Percentiles rank a stretch among this genome's conserved stretches.
These are phyloP conservation scores for Abscondita cerata DNA, from an alignment of 2,888 invertebrate genomes.

Conservation along the genomic window DNA sequence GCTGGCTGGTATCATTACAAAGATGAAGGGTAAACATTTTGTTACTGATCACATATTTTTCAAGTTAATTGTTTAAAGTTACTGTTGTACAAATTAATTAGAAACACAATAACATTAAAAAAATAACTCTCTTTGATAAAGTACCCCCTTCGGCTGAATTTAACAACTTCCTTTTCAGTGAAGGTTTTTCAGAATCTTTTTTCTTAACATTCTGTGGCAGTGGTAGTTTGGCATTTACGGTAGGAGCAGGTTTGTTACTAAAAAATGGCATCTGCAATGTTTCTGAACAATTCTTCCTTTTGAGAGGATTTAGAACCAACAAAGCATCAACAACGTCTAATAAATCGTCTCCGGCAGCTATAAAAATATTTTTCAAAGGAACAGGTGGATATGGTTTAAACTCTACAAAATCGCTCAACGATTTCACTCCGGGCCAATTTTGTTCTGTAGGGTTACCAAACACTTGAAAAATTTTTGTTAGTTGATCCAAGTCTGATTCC, in stretches of 20 bases:
- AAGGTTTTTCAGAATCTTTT: constrained; percentile 69
- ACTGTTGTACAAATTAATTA: background rate
- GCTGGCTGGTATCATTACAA: too few relatives aligned
- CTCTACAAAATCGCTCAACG: constrained; percentile 89
- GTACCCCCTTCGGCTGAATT: constrained; percentile 75
- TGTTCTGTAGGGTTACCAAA: constrained; percentile 93
- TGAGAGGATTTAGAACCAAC: constrained; percentile 82
- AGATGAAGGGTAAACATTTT: too few relatives aligned
- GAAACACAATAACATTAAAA: constrained; percentile 60
- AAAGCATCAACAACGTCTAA: constrained; percentile 80
- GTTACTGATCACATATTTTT: background rate
- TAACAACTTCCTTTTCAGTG: constrained; percentile 77
- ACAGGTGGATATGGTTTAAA: constrained; percentile 88
- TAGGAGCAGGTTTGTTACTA: constrained; percentile 88
- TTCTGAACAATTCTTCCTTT: constrained; percentile 81
- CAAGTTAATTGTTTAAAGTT: background rate
- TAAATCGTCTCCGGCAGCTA: constrained; percentile 92
- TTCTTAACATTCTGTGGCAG: constrained; percentile 72
- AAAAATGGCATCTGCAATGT: constrained; percentile 92
- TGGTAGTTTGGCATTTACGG: constrained; percentile 83
- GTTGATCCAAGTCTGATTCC: constrained; percentile 95
- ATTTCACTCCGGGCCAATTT: constrained; percentile 86
- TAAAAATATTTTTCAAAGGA: constrained; percentile 90
- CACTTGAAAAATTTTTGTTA: constrained; percentile 93
- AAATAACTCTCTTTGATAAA: constrained; percentile 71